Base-by-base conservation (phyloP, 2,888 invertebrate genomes). In the Harmothoe impar region DNA sequence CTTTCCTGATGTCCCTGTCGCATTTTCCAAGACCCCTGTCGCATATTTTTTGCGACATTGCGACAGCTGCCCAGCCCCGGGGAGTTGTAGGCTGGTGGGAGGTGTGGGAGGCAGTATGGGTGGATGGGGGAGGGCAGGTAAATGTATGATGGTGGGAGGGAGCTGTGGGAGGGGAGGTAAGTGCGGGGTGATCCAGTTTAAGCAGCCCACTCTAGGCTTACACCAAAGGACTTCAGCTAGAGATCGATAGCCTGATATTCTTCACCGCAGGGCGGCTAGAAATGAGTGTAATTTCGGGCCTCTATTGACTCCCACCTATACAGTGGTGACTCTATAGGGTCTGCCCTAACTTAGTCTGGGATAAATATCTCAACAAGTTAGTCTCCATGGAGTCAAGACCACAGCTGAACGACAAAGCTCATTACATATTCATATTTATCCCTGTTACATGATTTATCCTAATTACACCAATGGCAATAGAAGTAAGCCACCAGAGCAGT, bases 201-300 rank as follows among this genome's bases (percentile, higher is more conserved):
- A 72, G 72, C 29, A 15, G 72, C 29, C 72, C 25, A 29, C 72
- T 29, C 7, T 5, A 29, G 72, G 72, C 25, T 72, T 72, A 72
- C 23, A 62, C 7, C 29, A 72, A 15, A 29, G 25, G 72, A 25
- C 31, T 72, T 25, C 31, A 15, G 15, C 29, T n/a, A 29, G 72
- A 72, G 72, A 72, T 72, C 72, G 72, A 72, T 72, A 29, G 72
- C 72, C 72, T 72, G 72, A 12, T 72, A 72, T 72, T 72, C 29
- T 17, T 29, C 72, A 72, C 72, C 0, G 3, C 7, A 62, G 62
- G 7, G 20, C 3, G 20, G n/a, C 7, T 29, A 29, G 31, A 25
- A 29, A 72, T 72, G n/a, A 72, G 72, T 29, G 31, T 72, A 72
- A 72, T 72, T 25, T 72, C 15, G 15, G 29, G n/a, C 72, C 72